Conservation (phyloP, 1,140 invertebrate genomes). For the Delia radicum region DNA sequence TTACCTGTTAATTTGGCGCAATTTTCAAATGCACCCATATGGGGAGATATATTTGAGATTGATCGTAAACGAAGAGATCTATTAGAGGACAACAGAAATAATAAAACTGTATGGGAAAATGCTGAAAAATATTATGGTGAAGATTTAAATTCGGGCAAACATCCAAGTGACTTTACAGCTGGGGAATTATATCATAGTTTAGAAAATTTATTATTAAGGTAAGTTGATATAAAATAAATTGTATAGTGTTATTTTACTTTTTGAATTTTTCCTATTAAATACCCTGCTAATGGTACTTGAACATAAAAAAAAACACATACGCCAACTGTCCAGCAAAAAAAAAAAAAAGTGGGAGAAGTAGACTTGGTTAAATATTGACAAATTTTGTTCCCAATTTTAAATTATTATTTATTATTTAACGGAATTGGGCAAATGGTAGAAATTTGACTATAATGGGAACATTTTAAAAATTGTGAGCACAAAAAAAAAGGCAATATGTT, state of each 20-base stretch:
- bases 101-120: not conserved
- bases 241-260: too few species aligned
- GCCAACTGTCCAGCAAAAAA: too few species aligned
- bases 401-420: too few species aligned
- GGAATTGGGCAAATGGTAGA: too few species aligned
- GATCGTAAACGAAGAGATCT: not conserved
- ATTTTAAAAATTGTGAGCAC: too few species aligned
- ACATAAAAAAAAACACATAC: too few species aligned
- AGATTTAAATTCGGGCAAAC: not conserved
- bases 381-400: too few species aligned
- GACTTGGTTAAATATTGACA: too few species aligned
- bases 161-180: constrained; percentile 46
- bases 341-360: too few species aligned
- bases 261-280: not conserved
- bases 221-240: not conserved
- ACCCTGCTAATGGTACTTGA: not conserved
- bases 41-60: constrained; percentile 27
- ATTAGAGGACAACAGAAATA: too few species aligned
- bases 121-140: not conserved
- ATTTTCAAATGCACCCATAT: constrained; percentile 46
- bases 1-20: constrained; percentile 34
- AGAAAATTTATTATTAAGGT: constrained; percentile 32
- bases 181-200: constrained; percentile 42
- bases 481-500: too few species aligned
- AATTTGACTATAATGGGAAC: too few species aligned